phyloP scores from a whole-genome alignment of 2,113 vertebrate genomes.

The Tympanuchus pallidicinctus region DNA sequence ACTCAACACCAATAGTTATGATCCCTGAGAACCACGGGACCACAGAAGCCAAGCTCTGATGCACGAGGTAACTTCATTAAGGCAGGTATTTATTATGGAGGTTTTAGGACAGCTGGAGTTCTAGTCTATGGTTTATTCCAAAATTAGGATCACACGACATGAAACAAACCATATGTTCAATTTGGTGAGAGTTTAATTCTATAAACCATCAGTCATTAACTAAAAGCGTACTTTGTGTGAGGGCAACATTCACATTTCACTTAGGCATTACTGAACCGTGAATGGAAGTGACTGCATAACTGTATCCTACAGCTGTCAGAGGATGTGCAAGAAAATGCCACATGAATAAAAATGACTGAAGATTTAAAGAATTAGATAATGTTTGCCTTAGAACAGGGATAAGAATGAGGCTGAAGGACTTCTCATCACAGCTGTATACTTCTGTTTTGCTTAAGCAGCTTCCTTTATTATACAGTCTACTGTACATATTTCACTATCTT shows the following conservation, averaged over 20 bases:
- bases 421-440: not conserved
- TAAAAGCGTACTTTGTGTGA: not conserved
- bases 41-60: not conserved
- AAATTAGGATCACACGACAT: not conserved
- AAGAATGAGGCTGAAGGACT: not conserved
- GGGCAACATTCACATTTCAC: not conserved
- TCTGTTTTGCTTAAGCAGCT: not conserved
- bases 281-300: not conserved
- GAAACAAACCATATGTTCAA: not conserved
- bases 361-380: not conserved
- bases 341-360: not conserved
- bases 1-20: not conserved
- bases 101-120: not conserved
- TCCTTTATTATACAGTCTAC: not conserved
- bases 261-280: not conserved
- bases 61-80: not conserved
- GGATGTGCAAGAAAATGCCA: not conserved
- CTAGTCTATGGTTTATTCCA: not conserved
- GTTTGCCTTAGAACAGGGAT: not conserved
- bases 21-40: not conserved
- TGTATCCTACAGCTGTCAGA: not conserved
- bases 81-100: accelerated
- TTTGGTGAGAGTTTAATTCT: not conserved
- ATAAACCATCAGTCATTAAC: not conserved
- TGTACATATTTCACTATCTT: not conserved